Conservation (phyloP, 2,797 vertebrate species). For the Lagodon rhomboides region DNA sequence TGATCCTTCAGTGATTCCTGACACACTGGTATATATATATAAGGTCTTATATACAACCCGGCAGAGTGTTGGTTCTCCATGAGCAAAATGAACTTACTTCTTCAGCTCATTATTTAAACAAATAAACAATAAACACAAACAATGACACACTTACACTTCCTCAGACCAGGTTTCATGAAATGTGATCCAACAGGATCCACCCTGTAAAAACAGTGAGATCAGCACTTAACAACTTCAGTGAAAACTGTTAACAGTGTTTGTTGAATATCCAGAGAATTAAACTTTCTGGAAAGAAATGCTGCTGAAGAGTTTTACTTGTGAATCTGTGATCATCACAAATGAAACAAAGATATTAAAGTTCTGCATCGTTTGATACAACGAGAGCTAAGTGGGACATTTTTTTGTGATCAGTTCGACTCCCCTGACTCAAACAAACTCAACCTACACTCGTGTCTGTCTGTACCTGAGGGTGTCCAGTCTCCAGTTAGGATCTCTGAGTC, state of each 20-base stretch:
- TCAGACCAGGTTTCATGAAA: conserved; percentile 28
- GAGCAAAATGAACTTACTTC: not conserved
- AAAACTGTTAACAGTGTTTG: not conserved
- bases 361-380: no score
- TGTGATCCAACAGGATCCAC: not conserved
- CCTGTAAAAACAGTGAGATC: conserved; percentile 19
- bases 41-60: no score
- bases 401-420: no score
- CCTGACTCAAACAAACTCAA: no score
- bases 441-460: not conserved
- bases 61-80: not conserved
- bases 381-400: not conserved
- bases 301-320: no score
- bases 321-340: not conserved
- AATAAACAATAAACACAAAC: no score
- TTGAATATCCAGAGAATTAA: not conserved
- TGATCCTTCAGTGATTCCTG: no score
- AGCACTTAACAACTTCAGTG: not conserved
- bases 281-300: no score
- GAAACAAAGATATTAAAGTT: no score
- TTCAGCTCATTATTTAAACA: no score
- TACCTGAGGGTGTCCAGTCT: conserved; percentile 31
- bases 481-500: not conserved
- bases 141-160: conserved; percentile 52
- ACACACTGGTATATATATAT: no score